Percentiles rank a stretch among this genome's conserved stretches.
Conservation (phyloP, 2,888 invertebrate species). For the Ochropacha duplaris region DNA sequence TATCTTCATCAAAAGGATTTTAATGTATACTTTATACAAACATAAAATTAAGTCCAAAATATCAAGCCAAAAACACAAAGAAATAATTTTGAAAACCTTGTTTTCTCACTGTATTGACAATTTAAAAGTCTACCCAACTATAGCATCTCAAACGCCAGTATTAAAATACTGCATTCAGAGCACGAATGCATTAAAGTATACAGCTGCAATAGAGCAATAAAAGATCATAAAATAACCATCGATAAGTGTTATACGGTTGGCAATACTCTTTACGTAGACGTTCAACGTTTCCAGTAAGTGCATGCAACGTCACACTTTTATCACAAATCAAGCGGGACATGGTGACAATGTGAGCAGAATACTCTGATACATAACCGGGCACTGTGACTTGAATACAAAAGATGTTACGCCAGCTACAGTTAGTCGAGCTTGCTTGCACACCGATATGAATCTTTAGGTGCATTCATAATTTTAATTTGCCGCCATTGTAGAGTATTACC, state of each 20-base stretch:
- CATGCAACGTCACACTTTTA: slow-evolving; percentile 47
- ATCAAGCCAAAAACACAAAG: too few relatives aligned
- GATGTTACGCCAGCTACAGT: slow-evolving; percentile 28
- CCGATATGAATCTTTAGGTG: slow-evolving; percentile 4
- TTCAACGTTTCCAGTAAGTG: slow-evolving; percentile 33
- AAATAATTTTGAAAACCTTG: too few relatives aligned
- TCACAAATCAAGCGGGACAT: slow-evolving; percentile 53
- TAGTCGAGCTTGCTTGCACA: slow-evolving; percentile 4
- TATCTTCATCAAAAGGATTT: too few relatives aligned
- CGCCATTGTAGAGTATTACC: slow-evolving; percentile 10
- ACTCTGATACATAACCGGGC: slow-evolving; percentile 36
- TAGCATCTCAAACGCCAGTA: background rate
- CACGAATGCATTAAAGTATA: background rate
- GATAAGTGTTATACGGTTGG: slow-evolving; percentile 11
- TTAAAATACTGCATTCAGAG: background rate
- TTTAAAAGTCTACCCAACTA: too few relatives aligned
- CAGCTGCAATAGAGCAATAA: slow-evolving; percentile 3
- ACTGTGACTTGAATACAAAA: slow-evolving; percentile 41
- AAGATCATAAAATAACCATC: slow-evolving; percentile 8
- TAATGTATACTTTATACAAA: too few relatives aligned
- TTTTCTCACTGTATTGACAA: too few relatives aligned
- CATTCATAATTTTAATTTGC: slow-evolving; percentile 7
- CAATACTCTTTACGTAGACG: slow-evolving; percentile 10
- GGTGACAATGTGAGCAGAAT: slow-evolving; percentile 39
- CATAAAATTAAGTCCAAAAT: too few relatives aligned